phyloP scores from a whole-genome alignment of 2,888 invertebrate species.

The Formica aserva region DNA sequence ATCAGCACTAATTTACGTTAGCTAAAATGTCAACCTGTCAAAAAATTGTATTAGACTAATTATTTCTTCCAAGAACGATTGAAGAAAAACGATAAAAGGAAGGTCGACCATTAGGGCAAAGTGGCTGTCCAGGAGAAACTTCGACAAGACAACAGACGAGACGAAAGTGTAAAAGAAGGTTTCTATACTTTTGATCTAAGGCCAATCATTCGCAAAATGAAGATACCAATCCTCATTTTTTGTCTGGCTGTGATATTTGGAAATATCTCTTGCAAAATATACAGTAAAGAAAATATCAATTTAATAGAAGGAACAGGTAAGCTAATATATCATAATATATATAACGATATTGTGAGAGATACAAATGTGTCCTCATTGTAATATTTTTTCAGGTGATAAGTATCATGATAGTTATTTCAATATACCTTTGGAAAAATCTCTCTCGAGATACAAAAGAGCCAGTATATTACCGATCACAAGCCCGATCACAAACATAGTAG shows the following conservation, averaged over 20 bases:
- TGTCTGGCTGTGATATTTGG: slow-evolving; percentile 9
- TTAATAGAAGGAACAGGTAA: not conserved
- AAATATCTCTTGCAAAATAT: not conserved
- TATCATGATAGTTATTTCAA: not conserved
- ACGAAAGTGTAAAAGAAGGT: not conserved
- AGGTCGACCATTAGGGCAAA: not conserved
- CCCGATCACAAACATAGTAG: not conserved
- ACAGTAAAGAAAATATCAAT: not conserved
- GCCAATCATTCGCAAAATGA: slow-evolving; percentile 1
- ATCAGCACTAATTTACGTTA: not conserved
- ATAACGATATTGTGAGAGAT: too few species aligned
- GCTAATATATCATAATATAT: not conserved
- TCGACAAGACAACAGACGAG: not conserved
- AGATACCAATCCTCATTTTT: slow-evolving; percentile 18
- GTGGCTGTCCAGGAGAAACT: not conserved
- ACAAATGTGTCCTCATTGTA: not conserved
- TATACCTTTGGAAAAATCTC: not conserved
- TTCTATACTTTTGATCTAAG: not conserved
- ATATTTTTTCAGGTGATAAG: slow-evolving; percentile 1
- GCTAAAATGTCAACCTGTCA: slow-evolving; percentile 30
- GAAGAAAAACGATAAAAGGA: slow-evolving; percentile 6
- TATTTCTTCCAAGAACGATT: slow-evolving; percentile 4
- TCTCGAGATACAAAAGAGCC: slow-evolving; percentile 17
- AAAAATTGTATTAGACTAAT: slow-evolving; percentile 13
- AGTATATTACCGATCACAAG: too few species aligned